Conservation (phyloP, 1,140 invertebrate species). For the Drosophila subpulchrella region DNA sequence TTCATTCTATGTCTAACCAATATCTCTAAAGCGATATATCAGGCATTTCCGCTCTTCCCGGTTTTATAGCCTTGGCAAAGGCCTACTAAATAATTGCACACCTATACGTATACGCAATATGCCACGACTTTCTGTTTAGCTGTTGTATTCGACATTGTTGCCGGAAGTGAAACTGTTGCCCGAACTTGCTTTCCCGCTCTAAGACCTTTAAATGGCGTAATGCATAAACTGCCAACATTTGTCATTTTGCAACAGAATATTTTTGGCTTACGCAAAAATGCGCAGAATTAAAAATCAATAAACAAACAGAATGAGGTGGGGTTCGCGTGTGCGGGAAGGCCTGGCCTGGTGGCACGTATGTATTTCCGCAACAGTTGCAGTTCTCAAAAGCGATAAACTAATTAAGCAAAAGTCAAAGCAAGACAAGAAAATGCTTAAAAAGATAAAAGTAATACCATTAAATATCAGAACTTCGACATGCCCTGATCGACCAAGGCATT, state of each 20-base stretch:
- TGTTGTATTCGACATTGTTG: slow-evolving; percentile 24
- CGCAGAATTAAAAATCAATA: slow-evolving; percentile 73
- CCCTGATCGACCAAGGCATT: not conserved
- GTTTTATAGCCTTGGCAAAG: slow-evolving; percentile 12
- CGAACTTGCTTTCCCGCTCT: slow-evolving; percentile 12
- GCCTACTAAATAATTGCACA: slow-evolving; percentile 32
- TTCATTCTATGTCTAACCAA: not conserved
- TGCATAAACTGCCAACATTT: slow-evolving; percentile 26
- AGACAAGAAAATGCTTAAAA: slow-evolving; percentile 31
- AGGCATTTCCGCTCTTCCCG: slow-evolving; percentile 19
- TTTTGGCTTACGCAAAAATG: slow-evolving; percentile 36
- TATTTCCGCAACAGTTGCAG: slow-evolving; percentile 77
- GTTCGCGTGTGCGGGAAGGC: not conserved
- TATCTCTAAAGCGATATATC: slow-evolving; percentile 18
- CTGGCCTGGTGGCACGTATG: slow-evolving; percentile 48
- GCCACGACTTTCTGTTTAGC: not conserved
- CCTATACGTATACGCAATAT: slow-evolving; percentile 32
- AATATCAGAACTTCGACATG: not conserved
- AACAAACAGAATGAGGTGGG: slow-evolving; percentile 42
- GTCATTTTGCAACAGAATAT: slow-evolving; percentile 41
- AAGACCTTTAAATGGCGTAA: slow-evolving; percentile 16
- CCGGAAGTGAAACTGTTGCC: slow-evolving; percentile 31
- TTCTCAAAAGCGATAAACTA: slow-evolving; percentile 66
- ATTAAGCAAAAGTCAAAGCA: slow-evolving; percentile 56
- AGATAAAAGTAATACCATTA: slow-evolving; percentile 23